Percentiles rank a stretch among this genome's conserved stretches.
phyloP scores from a whole-genome alignment of 2,888 invertebrate genomes.

The Odiellus spinosus region DNA sequence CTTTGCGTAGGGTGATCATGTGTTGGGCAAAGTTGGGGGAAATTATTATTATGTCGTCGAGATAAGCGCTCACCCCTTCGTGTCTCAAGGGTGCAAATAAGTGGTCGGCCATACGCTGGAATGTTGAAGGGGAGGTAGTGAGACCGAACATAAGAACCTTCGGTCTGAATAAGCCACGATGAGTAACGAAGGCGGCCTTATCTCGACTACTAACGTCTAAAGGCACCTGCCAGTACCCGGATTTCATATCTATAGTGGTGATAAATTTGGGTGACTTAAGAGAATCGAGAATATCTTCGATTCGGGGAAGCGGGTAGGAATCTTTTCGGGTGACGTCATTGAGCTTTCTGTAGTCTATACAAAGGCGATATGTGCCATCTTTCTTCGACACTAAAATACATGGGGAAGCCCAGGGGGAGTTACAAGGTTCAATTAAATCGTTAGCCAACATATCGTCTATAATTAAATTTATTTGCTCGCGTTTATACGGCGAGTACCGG shows the following conservation, averaged over 20 bases:
- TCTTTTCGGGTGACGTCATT: background rate
- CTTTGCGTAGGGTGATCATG: background rate
- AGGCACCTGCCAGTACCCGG: conserved; percentile 16
- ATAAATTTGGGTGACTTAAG: conserved; percentile 3
- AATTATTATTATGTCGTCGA: background rate
- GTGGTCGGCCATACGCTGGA: conserved; percentile 11
- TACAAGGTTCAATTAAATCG: too few species aligned
- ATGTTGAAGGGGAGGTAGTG: conserved; percentile 9
- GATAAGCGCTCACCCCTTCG: background rate
- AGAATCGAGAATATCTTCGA: conserved; percentile 1
- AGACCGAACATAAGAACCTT: conserved; percentile 15
- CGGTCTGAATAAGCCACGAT: conserved; percentile 9
- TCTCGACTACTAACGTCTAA: conserved; percentile 8
- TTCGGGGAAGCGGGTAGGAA: background rate
- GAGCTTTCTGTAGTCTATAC: background rate
- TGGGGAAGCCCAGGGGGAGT: too few species aligned
- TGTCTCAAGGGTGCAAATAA: conserved; percentile 3
- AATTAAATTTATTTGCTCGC: too few species aligned
- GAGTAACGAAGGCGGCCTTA: conserved; percentile 17
- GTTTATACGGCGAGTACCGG: too few species aligned
- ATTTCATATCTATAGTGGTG: conserved; percentile 11
- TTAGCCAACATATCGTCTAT: too few species aligned
- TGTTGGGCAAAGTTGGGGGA: background rate
- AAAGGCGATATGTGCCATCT: background rate
- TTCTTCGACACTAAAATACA: too few species aligned